Conservation (phyloP, 2,888 invertebrate genomes). For the Alentia gelatinosa region DNA sequence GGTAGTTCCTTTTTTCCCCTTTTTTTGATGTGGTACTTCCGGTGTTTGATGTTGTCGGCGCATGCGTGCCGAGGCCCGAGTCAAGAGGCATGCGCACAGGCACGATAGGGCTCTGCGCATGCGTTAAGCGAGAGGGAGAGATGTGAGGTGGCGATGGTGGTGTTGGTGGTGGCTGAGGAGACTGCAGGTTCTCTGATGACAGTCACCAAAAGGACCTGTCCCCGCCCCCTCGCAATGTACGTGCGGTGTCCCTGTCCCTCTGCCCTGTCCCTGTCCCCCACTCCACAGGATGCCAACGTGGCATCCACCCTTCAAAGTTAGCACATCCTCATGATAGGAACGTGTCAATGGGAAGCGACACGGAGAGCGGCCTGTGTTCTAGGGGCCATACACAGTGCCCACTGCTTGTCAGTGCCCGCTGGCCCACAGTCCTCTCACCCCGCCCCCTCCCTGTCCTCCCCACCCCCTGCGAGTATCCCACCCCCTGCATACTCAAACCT, state of each 20-base stretch:
- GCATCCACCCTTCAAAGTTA: slow-evolving; percentile 5
- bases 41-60: slow-evolving; percentile 45
- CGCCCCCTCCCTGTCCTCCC: neutral
- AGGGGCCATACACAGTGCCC: neutral
- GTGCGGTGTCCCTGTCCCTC: neutral
- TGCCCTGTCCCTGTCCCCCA: neutral
- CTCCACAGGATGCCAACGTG: neutral
- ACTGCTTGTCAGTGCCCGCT: neutral
- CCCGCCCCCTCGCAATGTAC: neutral
- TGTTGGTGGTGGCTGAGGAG: neutral
- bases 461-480: neutral
- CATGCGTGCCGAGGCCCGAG: slow-evolving; percentile 24
- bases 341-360: neutral
- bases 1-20: neutral
- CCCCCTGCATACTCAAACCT: neutral
- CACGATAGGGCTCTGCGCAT: neutral
- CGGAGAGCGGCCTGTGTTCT: neutral
- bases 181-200: neutral
- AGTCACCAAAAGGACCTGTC: neutral
- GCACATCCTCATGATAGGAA: neutral
- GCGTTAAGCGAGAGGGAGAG: too few relatives aligned
- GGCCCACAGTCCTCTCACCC: neutral
- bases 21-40: slow-evolving; percentile 3
- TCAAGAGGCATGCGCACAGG: slow-evolving; percentile 8
- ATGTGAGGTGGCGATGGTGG: neutral